Base-by-base conservation (phyloP, 2,113 vertebrate species). In the Sylvilagus bachmani region DNA sequence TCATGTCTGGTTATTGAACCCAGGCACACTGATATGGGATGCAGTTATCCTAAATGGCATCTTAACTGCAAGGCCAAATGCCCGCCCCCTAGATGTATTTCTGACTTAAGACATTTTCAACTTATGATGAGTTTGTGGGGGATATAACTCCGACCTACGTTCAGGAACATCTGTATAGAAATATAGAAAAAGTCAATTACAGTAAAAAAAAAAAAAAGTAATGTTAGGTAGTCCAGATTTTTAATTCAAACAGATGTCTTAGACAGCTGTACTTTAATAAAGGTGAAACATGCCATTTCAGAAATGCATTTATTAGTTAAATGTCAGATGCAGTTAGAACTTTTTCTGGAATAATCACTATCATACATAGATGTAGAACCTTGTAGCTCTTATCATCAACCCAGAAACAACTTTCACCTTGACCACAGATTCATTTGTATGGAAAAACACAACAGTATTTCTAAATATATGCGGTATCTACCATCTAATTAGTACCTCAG, bases 401-500 rank as follows among this genome's bases (percentile, higher is more conserved):
- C 31, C 82, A 93, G 64, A 38, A 93, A 86, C 67, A 79, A 85
- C 70, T 95, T 95, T 97, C 64, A 95, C 49, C 90, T 96, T 97
- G 95, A 94, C 49, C 88, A 96, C 87, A 92, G 70, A 93, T 91
- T 66, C 89, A 93, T 97, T 97, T 97, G 93, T 95, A 90, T 66
- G 77, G 85, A 96, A 96, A 97, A 96, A 97, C 92, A 98, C 93
- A 97, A 71, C 38, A 95, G n/a, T 86, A 95, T 94, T 97, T 44
- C 78, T 96, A 95, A 97, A 93, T 96, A 95, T 96, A 90, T 97
- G 86, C 82, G 97, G 24, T 91, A 96, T 69, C 73, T 92, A 96
- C 36, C 5, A 87, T 85, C 62, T 98, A 98, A 98, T 98, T 97
- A 98, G 96, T 96, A 98, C 98, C 97, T 96, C 86, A 78, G 98